Conservation (phyloP, 2,113 vertebrate genomes). For the Xiphophorus couchianus region DNA sequence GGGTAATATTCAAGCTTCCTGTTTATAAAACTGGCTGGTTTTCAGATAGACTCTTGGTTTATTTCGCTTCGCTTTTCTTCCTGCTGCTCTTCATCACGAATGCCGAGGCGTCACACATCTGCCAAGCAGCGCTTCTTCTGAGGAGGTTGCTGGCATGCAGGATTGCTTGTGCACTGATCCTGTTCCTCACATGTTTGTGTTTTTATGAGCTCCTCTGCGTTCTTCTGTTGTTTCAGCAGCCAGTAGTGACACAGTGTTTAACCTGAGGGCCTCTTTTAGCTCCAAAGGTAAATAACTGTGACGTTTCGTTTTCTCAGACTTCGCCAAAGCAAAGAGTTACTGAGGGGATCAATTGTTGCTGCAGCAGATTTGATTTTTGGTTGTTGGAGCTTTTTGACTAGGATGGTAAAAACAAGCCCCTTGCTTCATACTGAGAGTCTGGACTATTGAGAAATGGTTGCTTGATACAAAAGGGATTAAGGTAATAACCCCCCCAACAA, state of each 20-base stretch:
- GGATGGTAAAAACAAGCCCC: too few species aligned
- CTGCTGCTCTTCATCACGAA: constrained; percentile 46
- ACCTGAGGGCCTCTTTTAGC: constrained; percentile 59
- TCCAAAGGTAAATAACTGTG: constrained; percentile 69
- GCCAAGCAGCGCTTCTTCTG: constrained; percentile 36
- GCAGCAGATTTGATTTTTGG: not conserved
- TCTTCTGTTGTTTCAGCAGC: constrained; percentile 54
- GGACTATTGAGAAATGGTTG: too few species aligned
- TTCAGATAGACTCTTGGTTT: not conserved
- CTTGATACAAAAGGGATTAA: too few species aligned
- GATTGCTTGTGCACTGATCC: constrained; percentile 32
- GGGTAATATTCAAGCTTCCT: constrained; percentile 1
- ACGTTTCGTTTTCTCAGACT: constrained; percentile 30
- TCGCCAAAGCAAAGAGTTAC: not conserved
- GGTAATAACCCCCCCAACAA: too few species aligned
- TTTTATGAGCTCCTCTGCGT: constrained; percentile 71
- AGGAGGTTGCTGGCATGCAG: constrained; percentile 59
- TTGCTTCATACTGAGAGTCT: too few species aligned
- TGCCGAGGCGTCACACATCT: constrained; percentile 35
- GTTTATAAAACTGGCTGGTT: not conserved
- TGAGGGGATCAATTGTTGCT: constrained; percentile 3
- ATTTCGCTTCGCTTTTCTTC: constrained; percentile 67
- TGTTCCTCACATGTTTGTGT: constrained; percentile 70
- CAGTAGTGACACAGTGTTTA: constrained; percentile 37
- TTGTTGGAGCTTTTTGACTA: constrained; percentile 5